Percentiles rank a stretch among this genome's conserved stretches.
Conservation (phyloP, 2,888 invertebrate species). For the Agrochola litura region DNA sequence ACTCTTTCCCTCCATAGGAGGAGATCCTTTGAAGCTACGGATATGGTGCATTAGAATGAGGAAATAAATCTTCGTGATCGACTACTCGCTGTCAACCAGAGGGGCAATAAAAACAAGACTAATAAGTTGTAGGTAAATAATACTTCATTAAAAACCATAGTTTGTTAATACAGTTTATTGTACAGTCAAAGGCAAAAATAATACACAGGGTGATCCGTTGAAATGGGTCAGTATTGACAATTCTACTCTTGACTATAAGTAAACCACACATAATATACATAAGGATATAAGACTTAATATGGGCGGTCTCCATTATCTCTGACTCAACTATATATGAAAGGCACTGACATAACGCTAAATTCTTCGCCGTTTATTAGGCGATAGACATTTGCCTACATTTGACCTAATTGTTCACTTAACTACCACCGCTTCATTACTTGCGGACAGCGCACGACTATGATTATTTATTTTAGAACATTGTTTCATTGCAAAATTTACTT, state of each 20-base stretch:
- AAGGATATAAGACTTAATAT: constrained; percentile 8
- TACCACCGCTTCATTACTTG: constrained; percentile 66
- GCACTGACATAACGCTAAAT: constrained; percentile 50
- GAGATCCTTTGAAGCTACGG: constrained; percentile 69
- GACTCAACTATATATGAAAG: constrained; percentile 37
- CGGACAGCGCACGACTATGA: constrained; percentile 62
- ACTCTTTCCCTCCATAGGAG: constrained; percentile 22
- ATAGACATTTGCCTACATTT: constrained; percentile 64
- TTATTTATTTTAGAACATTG: constrained; percentile 47
- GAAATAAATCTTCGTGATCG: constrained; percentile 69
- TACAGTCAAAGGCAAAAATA: neutral
- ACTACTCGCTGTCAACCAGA: constrained; percentile 55
- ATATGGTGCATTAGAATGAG: constrained; percentile 64
- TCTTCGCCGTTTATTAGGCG: constrained; percentile 59
- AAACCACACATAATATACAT: neutral
- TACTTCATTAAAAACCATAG: neutral
- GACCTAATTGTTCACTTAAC: constrained; percentile 69
- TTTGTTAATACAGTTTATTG: neutral
- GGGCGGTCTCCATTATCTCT: constrained; percentile 36
- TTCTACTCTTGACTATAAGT: neutral
- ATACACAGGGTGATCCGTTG: no score
- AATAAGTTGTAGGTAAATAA: constrained; percentile 9
- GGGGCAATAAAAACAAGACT: constrained; percentile 46
- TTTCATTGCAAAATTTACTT: constrained; percentile 59
- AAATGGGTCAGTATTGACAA: neutral